phyloP scores from a whole-genome alignment of 2,113 vertebrate genomes.

The Willisornis vidua region DNA sequence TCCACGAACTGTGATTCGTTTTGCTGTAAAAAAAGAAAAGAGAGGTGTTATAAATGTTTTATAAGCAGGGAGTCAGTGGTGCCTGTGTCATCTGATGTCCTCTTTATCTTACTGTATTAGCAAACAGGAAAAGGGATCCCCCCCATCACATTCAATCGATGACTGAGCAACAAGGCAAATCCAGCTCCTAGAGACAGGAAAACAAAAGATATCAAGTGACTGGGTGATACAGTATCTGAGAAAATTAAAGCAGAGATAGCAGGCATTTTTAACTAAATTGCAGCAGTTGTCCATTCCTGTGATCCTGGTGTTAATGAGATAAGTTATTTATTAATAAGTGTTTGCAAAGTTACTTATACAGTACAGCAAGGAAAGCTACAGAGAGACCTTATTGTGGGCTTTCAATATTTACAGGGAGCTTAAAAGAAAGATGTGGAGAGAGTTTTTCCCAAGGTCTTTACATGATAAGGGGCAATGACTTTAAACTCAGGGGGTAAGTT shows the following conservation, averaged over 20 bases:
- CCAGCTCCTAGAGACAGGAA: neutral
- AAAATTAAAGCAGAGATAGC: neutral
- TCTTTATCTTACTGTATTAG: constrained; percentile 7
- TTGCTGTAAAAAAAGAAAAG: neutral
- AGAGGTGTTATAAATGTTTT: constrained; percentile 25
- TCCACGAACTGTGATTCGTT: neutral
- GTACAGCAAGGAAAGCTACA: neutral
- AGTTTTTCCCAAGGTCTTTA: neutral
- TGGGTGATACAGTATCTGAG: neutral
- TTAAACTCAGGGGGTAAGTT: neutral
- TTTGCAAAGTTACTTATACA: neutral
- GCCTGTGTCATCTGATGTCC: neutral
- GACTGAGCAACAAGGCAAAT: constrained; percentile 48
- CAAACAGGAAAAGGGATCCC: constrained; percentile 4
- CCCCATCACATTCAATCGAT: neutral
- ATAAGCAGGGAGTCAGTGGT: neutral
- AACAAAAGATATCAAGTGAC: constrained; percentile 30
- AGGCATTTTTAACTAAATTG: constrained; percentile 32
- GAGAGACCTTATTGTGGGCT: neutral
- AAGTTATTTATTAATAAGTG: constrained; percentile 9
- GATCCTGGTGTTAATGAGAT: neutral
- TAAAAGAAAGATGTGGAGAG: neutral
- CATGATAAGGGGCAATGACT: neutral
- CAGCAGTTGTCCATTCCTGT: neutral
- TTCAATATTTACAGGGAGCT: neutral